Conservation (phyloP, 1,140 invertebrate genomes). For the Wasmannia auropunctata region DNA sequence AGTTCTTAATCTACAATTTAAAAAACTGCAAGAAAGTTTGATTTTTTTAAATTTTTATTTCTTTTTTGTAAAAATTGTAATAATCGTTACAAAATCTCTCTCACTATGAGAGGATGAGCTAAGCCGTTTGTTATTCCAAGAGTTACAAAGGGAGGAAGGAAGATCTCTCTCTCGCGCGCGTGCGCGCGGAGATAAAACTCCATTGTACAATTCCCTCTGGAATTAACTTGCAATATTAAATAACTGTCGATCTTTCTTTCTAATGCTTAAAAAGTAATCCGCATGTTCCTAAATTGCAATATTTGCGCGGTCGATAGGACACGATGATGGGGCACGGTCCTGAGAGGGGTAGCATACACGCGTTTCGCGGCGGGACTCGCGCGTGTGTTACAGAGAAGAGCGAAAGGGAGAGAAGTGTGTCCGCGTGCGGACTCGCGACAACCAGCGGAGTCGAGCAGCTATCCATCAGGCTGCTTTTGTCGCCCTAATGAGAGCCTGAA, state of each 20-base stretch:
- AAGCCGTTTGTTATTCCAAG: conserved; percentile 13
- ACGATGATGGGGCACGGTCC: not conserved
- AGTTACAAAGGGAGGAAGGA: conserved; percentile 23
- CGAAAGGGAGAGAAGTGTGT: conserved; percentile 16
- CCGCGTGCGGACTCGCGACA: conserved; percentile 74
- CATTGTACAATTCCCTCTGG: not conserved
- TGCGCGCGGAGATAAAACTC: not conserved
- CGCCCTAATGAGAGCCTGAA: conserved; percentile 86
- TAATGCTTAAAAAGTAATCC: not conserved
- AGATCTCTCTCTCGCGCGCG: not conserved
- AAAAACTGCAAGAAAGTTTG: not conserved
- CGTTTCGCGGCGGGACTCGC: conserved; percentile 61
- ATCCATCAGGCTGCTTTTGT: conserved; percentile 86
- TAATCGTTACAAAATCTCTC: not conserved
- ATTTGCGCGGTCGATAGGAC: not conserved
- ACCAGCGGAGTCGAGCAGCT: conserved; percentile 81
- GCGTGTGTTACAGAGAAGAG: conserved; percentile 33
- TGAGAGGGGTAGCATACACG: not conserved
- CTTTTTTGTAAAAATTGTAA: not conserved
- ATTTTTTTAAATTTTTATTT: not conserved
- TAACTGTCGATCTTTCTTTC: not conserved
- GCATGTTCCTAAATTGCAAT: not conserved
- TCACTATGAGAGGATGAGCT: not conserved
- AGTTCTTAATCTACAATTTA: not conserved
- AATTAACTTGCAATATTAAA: conserved; percentile 35